These are phyloP conservation scores for Chiloscyllium punctatum DNA, from an alignment of 2,797 vertebrate species.

Conservation along the genomic window DNA sequence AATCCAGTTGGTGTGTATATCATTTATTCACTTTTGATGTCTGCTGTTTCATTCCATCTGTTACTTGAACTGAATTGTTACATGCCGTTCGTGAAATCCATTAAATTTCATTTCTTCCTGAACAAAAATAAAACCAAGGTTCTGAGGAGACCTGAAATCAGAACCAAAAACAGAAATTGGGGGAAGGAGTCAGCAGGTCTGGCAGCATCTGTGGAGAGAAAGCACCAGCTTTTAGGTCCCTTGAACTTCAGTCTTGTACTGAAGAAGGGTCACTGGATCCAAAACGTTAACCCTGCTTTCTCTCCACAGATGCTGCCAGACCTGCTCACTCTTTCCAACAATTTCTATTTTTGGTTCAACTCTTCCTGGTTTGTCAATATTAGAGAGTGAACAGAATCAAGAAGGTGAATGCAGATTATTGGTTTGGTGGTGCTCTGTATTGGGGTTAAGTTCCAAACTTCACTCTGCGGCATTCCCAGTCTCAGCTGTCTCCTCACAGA, in stretches of 20 bases:
- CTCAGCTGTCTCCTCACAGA: background rate
- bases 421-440: background rate
- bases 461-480: background rate
- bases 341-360: background rate
- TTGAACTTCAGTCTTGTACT: too few species aligned
- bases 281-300: too few species aligned
- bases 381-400: background rate
- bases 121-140: too few species aligned
- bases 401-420: background rate
- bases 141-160: too few species aligned
- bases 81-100: background rate
- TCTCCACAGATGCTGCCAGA: too few species aligned
- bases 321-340: too few species aligned
- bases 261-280: too few species aligned
- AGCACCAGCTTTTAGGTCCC: too few species aligned
- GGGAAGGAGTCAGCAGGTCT: too few species aligned
- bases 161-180: too few species aligned
- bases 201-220: too few species aligned
- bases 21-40: background rate
- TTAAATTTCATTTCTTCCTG: background rate
- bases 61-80: background rate
- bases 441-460: background rate
- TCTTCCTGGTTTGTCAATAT: background rate
- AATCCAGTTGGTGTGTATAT: too few species aligned
- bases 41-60: background rate